Conservation (phyloP, 1,140 invertebrate species). For the Drosophila ohnishii region DNA sequence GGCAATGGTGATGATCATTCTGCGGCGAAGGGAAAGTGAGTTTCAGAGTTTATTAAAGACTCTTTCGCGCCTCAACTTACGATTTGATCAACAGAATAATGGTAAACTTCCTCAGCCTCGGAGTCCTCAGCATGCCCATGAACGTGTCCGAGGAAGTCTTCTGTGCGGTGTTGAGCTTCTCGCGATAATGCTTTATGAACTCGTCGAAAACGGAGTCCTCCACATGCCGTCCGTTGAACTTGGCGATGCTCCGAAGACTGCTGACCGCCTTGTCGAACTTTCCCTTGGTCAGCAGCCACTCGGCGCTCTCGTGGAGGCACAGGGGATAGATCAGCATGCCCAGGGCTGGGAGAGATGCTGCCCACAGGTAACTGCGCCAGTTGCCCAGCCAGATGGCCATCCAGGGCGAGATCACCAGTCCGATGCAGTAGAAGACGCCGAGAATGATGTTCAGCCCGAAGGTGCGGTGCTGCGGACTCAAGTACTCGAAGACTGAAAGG, state of each 20-base stretch:
- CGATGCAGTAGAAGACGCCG: conserved; percentile 85
- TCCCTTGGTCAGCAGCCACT: conserved; percentile 86
- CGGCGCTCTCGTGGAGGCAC: conserved; percentile 85
- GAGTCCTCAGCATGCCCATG: conserved; percentile 84
- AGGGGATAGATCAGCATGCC: conserved; percentile 83
- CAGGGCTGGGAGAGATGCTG: conserved; percentile 84
- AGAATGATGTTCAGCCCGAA: conserved; percentile 85
- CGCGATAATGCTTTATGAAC: conserved; percentile 76
- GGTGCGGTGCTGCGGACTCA: conserved; percentile 85
- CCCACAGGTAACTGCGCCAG: conserved; percentile 85
- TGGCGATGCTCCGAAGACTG: conserved; percentile 85
- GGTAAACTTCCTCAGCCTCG: conserved; percentile 84
- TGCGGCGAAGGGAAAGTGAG: conserved; percentile 34
- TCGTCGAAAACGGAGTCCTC: conserved; percentile 81
- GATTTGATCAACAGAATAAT: conserved; percentile 85
- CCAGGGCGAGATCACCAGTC: conserved; percentile 85
- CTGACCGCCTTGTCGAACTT: conserved; percentile 84
- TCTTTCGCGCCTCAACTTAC: conserved; percentile 74
- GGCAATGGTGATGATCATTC: conserved; percentile 86
- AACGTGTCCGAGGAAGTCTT: conserved; percentile 68
- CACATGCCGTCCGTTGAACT: conserved; percentile 84
- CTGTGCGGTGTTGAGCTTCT: conserved; percentile 55
- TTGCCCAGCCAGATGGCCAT: conserved; percentile 84
- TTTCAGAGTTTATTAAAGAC: not conserved
- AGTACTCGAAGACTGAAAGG: conserved; percentile 85